Evolutionary conservation across 37 sponge, comb jelly and placozoan species (phyloP), one percentile per base, ranked within the genome.

Genomic region (Halichondria panicea): DNA sequence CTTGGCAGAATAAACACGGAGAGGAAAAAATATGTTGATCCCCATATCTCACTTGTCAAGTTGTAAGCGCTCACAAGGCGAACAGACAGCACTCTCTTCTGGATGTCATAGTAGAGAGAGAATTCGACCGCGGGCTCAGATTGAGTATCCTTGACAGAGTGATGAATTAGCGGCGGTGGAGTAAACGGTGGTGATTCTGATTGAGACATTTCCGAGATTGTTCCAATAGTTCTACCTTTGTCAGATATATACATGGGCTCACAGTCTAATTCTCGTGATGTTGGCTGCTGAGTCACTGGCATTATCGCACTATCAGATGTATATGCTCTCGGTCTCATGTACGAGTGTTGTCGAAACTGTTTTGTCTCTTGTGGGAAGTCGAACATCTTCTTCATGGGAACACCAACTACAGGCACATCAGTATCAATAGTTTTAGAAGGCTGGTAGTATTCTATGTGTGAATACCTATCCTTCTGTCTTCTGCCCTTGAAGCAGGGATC

Each of bases 31-130:
- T 72, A 43, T 42, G 24, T 11, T 27, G 71, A 3, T 0, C 45
- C 44, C 24, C 34, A 13, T 18, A 53, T 25, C n/a, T n/a, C n/a
- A n/a, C 25, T 21, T 0, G 73, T 57, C 12, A 73, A 63, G 56
- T 67, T 52, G 70, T 38, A 43, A 30, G 56, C 70, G 35, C 74
- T 13, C 24, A 61, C 45, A n/a, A 88, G 61, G 43, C 79, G 66
- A 52, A 79, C 80, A 0, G 80, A 75, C 21, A 66, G 75, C 33
- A 72, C 48, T 9, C 82, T 43, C 9, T 68, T 66, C 54, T 87
- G 77, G n/a, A 73, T 70, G 52, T 86, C 83, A 19, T 87, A 83
- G 44, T 75, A 81, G 3, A 86, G 43, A 8, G 82, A 71, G 35
- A 71, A 81, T n/a, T 81, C 56, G 2, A 90, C 60, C 31, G 70